Base-by-base conservation (phyloP, 2,113 vertebrate species). In the Microcebus lehilahytsara region DNA sequence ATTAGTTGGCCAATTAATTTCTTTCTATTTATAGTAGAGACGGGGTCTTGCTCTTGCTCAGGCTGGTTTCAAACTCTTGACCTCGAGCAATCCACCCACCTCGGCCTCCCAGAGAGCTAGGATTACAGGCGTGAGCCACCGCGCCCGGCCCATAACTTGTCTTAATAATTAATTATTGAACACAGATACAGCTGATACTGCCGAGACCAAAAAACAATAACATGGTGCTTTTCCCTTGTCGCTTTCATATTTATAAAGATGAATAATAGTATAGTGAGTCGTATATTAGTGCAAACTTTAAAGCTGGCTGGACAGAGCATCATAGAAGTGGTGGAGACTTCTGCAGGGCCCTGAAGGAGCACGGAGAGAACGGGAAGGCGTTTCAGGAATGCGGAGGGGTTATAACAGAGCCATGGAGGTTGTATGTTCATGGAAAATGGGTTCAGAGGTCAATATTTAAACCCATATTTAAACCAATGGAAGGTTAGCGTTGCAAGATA, bases 231-330 rank as follows among this genome's bases (percentile, higher is more conserved):
- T 77, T 42, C 27, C 37, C 34, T 30, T 8, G 2, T 9, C 79
- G 72, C 20, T 34, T 60, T 93, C 17, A 30, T 69, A 37, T 88
- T 96, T 94, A 66, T 58, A 89, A 96, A 85, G 67, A 84, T 78
- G 79, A 69, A 53, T 19, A 71, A 56, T 60, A 32, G 87, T 93
- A n/a, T 0, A 17, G 9, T 34, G 25, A 90, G 53, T 42, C 42
- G 17, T 27, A 74, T 30, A 79, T 53, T 62, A 53, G 62, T 37
- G 58, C 5, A 20, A 60, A 14, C 42, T 84, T 71, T 64, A 72
- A 42, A 30, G 23, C 56, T 60, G 69, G 46, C 69, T 93, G 56
- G 58, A 79, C 1, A 58, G 84, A 95, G 51, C 27, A 74, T 88
- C 27, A 11, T 2, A 5, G 5, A 85, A 53, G 25, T 37, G 16